Base-by-base conservation (phyloP, 92 coral and sea anemone genomes). In the Zoanthus gigantus region DNA sequence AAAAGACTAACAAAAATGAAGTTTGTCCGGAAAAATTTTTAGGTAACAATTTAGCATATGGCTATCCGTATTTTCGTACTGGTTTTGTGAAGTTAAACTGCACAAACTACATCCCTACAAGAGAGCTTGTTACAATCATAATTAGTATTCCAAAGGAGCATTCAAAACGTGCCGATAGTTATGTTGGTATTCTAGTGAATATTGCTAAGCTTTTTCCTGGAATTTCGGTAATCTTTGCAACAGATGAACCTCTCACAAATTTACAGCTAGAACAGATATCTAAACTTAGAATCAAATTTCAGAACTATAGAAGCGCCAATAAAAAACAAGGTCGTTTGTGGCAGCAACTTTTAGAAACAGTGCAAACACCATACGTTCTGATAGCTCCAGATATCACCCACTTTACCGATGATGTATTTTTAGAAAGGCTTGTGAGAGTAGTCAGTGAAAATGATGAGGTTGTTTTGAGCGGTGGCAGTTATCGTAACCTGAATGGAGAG, bases 21-120 rank as follows among this genome's bases (percentile, higher is more conserved):
- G 94, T 97, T 83, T 97, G 99, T 23, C 99, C 99, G 2, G 99
- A 97, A 61, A 91, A 87, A 44, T 97, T 93, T 77, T 71, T 93
- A 81, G 98, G 99, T 0, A 86, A 91, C 12, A 88, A 79, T 23
- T 89, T 97, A 32, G 91, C 96, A 0, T 93, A 89, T 71, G 99
- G 99, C 0, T 97, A 97, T 60, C 99, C 99, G 5, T 97, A 87
- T 76, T 97, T 97, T 78, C 90, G 99, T 31, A 95, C 83, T 71
- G 99, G 99, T 18, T 97, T 97, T 74, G 85, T 83, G 29, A 85
- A 94, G 48, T 30, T 89, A 34, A 94, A 95, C 79, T 97, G 99
- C 60, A 85, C 97, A 4, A 82, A 92, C 12, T 89, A 57, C 76
- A 79, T 92, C 45, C 98, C 97, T 16, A 72, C 91, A 23, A 80